These are phyloP conservation scores for Dunckerocampus dactyliophorus DNA, from an alignment of 2,113 vertebrate species.

Conservation along the genomic window DNA sequence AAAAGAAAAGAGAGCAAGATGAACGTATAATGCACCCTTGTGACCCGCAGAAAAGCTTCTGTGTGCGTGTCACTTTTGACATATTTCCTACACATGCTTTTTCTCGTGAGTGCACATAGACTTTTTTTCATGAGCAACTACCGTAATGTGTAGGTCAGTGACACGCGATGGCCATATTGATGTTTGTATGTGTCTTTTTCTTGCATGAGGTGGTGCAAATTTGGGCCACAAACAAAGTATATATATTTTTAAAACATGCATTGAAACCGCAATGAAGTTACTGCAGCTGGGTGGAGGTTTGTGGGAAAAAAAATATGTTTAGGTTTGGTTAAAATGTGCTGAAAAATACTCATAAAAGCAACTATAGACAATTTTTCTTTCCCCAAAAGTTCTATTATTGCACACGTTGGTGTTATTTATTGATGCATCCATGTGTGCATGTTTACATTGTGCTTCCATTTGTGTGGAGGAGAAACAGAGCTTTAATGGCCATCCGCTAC, in stretches of 20 bases:
- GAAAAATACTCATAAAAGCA: no score
- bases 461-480: not conserved
- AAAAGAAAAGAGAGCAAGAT: constrained; percentile 12
- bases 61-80: constrained; percentile 28
- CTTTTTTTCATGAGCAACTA: constrained; percentile 7
- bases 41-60: constrained; percentile 15
- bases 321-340: no score
- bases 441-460: constrained; percentile 9
- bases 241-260: no score
- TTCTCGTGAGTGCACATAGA: not conserved
- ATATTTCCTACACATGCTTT: constrained; percentile 19
- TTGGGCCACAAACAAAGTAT: not conserved
- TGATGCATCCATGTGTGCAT: constrained; percentile 9
- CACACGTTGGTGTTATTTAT: not conserved
- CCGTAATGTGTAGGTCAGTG: not conserved
- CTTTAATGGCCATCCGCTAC: constrained; percentile 7
- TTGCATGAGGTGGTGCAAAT: not conserved
- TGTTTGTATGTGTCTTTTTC: not conserved
- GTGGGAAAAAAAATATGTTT: not conserved
- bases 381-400: no score
- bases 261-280: no score
- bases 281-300: not conserved
- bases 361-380: no score
- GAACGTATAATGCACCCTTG: constrained; percentile 20
- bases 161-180: not conserved